A percentile compares a stretch with the other conserved stretches of the same genome.
Evolutionary conservation across 2,113 vertebrate genomes (phyloP).

Genomic region (Vanacampus margaritifer): DNA sequence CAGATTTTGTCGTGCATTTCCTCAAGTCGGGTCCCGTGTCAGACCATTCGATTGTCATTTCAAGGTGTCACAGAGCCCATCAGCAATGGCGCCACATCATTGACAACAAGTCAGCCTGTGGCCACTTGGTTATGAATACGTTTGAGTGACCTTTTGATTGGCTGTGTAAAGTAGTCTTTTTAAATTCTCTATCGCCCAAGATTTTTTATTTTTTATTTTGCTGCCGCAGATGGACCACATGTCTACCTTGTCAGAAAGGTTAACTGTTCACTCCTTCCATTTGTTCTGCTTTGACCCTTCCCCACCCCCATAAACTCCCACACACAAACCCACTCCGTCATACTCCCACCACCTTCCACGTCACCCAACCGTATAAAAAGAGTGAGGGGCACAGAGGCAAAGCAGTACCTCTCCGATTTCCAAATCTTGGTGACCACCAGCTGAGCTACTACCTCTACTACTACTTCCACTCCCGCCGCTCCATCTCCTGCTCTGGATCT

Average conservation of each 20-base stretch:
- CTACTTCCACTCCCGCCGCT: slow-evolving; percentile 14
- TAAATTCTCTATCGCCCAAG: slow-evolving; percentile 10
- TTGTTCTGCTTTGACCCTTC: slow-evolving; percentile 65
- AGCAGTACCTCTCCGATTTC: slow-evolving; percentile 45
- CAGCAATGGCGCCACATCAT: slow-evolving; percentile 15
- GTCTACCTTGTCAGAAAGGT: slow-evolving; percentile 50
- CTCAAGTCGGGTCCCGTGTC: slow-evolving; percentile 36
- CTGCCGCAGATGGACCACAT: slow-evolving; percentile 38
- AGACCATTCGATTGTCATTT: slow-evolving; percentile 70
- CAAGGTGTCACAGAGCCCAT: slow-evolving; percentile 47
- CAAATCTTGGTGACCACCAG: slow-evolving; percentile 50
- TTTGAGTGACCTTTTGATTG: slow-evolving; percentile 6
- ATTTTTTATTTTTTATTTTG: slow-evolving; percentile 14
- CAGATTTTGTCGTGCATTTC: slow-evolving; percentile 18
- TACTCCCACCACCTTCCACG: slow-evolving; percentile 69
- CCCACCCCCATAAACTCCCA: slow-evolving; percentile 27
- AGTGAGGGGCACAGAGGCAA: slow-evolving; percentile 65
- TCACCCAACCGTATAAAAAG: slow-evolving; percentile 76
- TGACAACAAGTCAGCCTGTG: background rate
- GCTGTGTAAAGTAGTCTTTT: background rate
- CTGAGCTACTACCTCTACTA: slow-evolving; percentile 9
- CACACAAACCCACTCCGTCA: slow-evolving; percentile 41
- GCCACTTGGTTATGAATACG: slow-evolving; percentile 1
- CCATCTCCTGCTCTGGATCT: slow-evolving; percentile 35
- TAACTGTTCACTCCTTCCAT: slow-evolving; percentile 59